Evolutionary conservation across 1,140 invertebrate species (phyloP).

Genomic region (Heterodera schachtii): DNA sequence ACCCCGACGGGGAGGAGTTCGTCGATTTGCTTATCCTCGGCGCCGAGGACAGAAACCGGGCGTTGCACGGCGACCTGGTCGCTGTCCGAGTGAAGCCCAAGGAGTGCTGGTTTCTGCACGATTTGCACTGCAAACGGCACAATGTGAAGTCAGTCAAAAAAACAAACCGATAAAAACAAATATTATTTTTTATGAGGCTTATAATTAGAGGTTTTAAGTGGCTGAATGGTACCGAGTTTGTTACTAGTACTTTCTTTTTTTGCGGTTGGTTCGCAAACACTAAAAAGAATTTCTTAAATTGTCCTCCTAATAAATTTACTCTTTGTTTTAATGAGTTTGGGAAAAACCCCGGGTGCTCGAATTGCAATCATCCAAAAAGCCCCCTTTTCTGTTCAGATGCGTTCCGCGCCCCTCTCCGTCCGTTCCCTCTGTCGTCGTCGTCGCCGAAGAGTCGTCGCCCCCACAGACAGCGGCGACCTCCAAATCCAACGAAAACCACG

Average conservation of each 20-base stretch:
- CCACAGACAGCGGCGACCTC: no score
- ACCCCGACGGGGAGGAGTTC: conserved; percentile 37
- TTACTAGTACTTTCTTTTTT: no score
- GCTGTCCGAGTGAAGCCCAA: conserved; percentile 24
- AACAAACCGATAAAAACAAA: no score
- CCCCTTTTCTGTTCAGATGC: conserved; percentile 3
- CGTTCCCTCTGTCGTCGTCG: not conserved
- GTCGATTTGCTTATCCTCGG: conserved; percentile 47
- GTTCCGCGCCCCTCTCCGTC: not conserved
- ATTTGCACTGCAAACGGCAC: conserved; percentile 15
- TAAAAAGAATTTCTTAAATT: no score
- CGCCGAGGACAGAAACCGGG: conserved; percentile 48
- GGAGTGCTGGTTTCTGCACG: conserved; percentile 30
- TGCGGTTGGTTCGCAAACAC: no score
- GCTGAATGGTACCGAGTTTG: no score
- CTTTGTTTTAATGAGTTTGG: no score
- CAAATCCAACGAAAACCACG: not conserved
- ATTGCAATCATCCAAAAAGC: no score
- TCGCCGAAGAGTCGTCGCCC: not conserved
- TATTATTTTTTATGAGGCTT: no score
- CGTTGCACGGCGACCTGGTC: conserved; percentile 49
- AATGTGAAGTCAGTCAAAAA: not conserved
- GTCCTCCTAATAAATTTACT: no score
- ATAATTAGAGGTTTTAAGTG: no score
- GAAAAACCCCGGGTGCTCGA: no score